These are phyloP conservation scores for Drosophila sechellia DNA, from an alignment of 1,140 invertebrate genomes.

Conservation along the genomic window DNA sequence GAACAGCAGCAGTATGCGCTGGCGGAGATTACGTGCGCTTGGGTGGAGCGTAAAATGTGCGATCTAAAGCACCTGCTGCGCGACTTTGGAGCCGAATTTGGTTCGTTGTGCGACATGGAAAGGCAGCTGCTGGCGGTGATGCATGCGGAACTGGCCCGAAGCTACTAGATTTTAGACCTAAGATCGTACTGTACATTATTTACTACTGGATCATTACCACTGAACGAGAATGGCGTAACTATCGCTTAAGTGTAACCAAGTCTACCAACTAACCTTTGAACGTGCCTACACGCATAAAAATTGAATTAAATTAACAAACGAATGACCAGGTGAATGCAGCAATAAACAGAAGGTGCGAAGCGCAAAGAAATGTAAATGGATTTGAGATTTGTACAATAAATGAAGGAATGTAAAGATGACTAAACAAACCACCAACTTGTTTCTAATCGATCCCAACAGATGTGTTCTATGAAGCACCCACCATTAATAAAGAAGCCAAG, in stretches of 20 bases:
- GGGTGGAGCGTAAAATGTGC: slow-evolving; percentile 68
- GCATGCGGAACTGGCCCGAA: slow-evolving; percentile 47
- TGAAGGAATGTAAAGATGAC: slow-evolving; percentile 6
- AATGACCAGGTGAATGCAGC: slow-evolving; percentile 31
- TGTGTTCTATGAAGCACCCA: neutral
- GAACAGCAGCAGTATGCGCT: slow-evolving; percentile 65
- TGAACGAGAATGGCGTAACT: slow-evolving; percentile 27
- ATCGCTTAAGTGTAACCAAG: slow-evolving; percentile 47
- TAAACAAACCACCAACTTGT: too few species aligned
- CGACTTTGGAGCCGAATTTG: slow-evolving; percentile 59
- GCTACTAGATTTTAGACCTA: slow-evolving; percentile 47
- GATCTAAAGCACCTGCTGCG: slow-evolving; percentile 66
- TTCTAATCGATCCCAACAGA: neutral
- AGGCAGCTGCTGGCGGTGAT: slow-evolving; percentile 55
- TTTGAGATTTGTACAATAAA: slow-evolving; percentile 39
- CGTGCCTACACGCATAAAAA: slow-evolving; percentile 34
- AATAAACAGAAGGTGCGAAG: slow-evolving; percentile 20
- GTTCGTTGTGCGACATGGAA: slow-evolving; percentile 48
- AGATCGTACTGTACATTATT: slow-evolving; percentile 8
- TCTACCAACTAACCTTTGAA: slow-evolving; percentile 54
- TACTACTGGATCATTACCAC: slow-evolving; percentile 13
- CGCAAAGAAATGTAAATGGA: slow-evolving; percentile 26
- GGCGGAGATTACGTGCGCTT: slow-evolving; percentile 68
- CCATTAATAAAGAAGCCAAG: neutral
- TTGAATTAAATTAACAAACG: slow-evolving; percentile 1